phyloP scores from a whole-genome alignment of 1,140 invertebrate genomes.

The Nasonia vitripennis region DNA sequence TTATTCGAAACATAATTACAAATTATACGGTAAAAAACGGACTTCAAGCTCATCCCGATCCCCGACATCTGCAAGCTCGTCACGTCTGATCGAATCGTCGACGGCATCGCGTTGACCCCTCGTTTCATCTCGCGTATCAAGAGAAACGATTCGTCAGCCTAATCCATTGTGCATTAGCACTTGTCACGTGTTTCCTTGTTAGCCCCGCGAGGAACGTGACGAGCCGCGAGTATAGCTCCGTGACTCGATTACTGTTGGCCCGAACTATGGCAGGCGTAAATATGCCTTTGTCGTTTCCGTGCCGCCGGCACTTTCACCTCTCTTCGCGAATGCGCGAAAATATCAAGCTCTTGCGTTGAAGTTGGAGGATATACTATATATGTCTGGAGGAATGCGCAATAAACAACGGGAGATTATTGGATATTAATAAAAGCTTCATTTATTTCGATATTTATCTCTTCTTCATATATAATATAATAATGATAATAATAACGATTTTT shows the following conservation, averaged over 20 bases:
- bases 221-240: not conserved
- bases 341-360: not conserved
- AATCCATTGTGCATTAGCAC: conserved; percentile 9
- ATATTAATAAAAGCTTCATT: conserved; percentile 62
- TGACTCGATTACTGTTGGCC: not conserved
- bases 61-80: not conserved
- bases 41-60: no score
- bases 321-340: not conserved
- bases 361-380: not conserved
- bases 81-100: not conserved
- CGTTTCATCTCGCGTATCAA: not conserved
- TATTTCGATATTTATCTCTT: conserved; percentile 58
- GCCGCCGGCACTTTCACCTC: not conserved
- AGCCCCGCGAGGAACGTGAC: not conserved
- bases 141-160: not conserved
- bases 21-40: no score
- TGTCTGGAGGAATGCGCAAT: not conserved
- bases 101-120: not conserved
- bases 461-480: conserved; percentile 44
- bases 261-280: not conserved
- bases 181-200: not conserved
- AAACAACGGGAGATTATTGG: not conserved
- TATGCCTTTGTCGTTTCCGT: not conserved
- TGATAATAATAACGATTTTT: conserved; percentile 58
- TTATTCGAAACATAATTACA: no score